Evolutionary conservation across 1,140 invertebrate genomes (phyloP).

Genomic region (Antheraea pernyi): DNA sequence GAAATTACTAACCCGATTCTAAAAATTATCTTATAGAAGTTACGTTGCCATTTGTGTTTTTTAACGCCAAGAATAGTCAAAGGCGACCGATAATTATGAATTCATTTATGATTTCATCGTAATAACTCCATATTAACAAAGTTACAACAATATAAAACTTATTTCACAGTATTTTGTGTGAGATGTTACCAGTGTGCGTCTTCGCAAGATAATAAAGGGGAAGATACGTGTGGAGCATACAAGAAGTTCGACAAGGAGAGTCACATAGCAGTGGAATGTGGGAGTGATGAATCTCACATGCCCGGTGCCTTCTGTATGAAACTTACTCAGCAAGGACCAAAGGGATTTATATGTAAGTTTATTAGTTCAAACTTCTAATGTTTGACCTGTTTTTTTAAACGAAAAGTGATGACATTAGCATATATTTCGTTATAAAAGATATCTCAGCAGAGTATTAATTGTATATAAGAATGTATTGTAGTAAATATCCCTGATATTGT

Average conservation of each 20-base stretch:
- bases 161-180: conserved; percentile 82
- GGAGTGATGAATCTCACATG: conserved; percentile 92
- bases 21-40: too few relatives aligned
- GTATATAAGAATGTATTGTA: too few relatives aligned
- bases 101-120: too few relatives aligned
- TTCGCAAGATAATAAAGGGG: conserved; percentile 82
- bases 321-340: conserved; percentile 91
- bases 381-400: too few relatives aligned
- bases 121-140: neutral
- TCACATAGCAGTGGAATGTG: conserved; percentile 93
- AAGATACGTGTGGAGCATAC: conserved; percentile 94
- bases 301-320: conserved; percentile 97
- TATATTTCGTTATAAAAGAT: too few relatives aligned
- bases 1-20: too few relatives aligned
- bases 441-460: too few relatives aligned
- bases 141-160: neutral
- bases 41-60: too few relatives aligned
- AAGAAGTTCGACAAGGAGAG: conserved; percentile 87
- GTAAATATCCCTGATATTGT: too few relatives aligned
- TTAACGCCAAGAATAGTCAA: too few relatives aligned
- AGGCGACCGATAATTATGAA: too few relatives aligned
- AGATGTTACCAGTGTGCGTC: conserved; percentile 94
- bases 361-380: neutral
- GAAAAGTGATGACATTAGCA: too few relatives aligned
- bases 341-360: conserved; percentile 93